Percentiles rank a stretch among this genome's conserved stretches.
These are phyloP conservation scores for Hemithea aestivaria DNA, from an alignment of 2,888 invertebrate species.

Conservation along the genomic window DNA sequence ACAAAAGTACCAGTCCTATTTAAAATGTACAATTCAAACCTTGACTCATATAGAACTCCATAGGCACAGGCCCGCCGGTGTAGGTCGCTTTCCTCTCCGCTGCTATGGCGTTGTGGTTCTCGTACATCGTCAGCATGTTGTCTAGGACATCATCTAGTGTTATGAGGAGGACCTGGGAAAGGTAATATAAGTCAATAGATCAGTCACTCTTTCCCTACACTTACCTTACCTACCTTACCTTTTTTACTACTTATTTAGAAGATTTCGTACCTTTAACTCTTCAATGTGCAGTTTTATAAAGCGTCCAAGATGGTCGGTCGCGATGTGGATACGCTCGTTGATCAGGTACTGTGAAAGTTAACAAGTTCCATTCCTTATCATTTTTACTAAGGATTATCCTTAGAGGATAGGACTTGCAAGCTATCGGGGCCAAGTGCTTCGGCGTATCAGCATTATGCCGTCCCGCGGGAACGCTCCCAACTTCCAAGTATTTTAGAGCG, in stretches of 20 bases:
- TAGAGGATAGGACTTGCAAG: too few relatives aligned
- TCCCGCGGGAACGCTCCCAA: too few relatives aligned
- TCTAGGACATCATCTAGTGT: conserved; percentile 67
- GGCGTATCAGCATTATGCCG: too few relatives aligned
- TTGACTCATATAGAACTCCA: conserved; percentile 70
- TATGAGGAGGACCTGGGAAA: conserved; percentile 56
- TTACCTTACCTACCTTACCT: too few relatives aligned
- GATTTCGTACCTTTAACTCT: conserved; percentile 57
- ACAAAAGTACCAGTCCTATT: background rate
- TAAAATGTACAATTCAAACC: too few relatives aligned
- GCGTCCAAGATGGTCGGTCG: conserved; percentile 62
- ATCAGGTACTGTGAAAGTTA: conserved; percentile 54
- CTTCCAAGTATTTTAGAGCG: too few relatives aligned
- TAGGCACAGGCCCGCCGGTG: conserved; percentile 66
- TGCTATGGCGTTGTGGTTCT: conserved; percentile 68
- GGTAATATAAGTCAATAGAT: background rate
- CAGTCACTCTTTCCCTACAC: conserved; percentile 3
- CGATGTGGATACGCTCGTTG: conserved; percentile 66
- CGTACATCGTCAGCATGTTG: conserved; percentile 73
- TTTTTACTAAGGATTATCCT: too few relatives aligned
- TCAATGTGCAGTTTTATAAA: conserved; percentile 62
- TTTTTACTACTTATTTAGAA: too few relatives aligned
- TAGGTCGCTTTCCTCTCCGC: conserved; percentile 65
- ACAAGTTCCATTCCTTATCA: conserved; percentile 1
- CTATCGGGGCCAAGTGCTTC: too few relatives aligned